phyloP scores from a whole-genome alignment of 1,140 invertebrate genomes.

The Drosophila kepulauana region DNA sequence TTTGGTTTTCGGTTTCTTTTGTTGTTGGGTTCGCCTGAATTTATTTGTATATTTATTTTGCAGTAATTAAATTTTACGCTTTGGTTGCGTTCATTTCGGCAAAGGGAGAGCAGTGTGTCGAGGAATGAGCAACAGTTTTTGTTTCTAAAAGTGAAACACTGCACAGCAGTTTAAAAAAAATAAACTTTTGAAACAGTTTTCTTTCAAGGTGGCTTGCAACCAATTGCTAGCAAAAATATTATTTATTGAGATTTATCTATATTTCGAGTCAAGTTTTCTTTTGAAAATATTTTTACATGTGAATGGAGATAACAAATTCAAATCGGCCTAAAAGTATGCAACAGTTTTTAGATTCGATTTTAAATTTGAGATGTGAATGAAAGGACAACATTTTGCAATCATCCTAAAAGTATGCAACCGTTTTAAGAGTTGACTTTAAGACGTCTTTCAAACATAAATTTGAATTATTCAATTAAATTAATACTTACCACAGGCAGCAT shows the following conservation, averaged over 20 bases:
- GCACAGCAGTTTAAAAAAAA: not conserved
- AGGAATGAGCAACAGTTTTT: conserved; percentile 8
- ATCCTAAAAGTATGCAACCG: not conserved
- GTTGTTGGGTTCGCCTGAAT: conserved; percentile 59
- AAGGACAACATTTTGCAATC: not conserved
- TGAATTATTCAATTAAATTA: not conserved
- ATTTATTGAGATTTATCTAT: not conserved
- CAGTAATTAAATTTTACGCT: conserved; percentile 81
- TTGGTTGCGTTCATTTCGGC: conserved; percentile 48
- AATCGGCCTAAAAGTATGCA: conserved; percentile 16
- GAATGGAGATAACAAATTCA: no score
- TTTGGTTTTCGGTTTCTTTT: conserved; percentile 58
- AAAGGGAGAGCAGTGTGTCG: not conserved
- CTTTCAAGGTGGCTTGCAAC: not conserved
- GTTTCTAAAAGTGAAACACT: conserved; percentile 25
- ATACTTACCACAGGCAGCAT: conserved; percentile 86
- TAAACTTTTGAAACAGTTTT: not conserved
- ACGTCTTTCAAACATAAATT: not conserved
- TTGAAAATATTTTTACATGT: no score
- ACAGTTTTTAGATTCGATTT: not conserved
- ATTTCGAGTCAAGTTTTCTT: not conserved
- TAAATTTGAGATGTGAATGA: not conserved
- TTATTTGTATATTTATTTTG: conserved; percentile 77
- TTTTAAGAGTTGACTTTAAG: not conserved
- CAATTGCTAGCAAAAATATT: not conserved